Conservation (phyloP, 2,888 invertebrate genomes). For the Eristalinus aeneus region DNA sequence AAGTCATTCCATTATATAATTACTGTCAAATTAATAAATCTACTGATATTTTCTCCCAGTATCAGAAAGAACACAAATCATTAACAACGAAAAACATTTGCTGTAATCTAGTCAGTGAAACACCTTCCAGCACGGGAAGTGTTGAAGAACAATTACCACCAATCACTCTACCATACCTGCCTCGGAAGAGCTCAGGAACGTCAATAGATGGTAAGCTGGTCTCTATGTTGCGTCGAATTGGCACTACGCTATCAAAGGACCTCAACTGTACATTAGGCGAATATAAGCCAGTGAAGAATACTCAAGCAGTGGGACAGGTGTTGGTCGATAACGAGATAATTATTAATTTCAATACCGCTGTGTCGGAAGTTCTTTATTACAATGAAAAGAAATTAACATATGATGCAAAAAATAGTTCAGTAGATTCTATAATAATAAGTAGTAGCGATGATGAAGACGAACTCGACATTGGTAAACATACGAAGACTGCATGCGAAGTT, state of each 20-base stretch:
- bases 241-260: conserved; percentile 77
- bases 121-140: conserved; percentile 6
- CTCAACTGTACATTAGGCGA: conserved; percentile 1
- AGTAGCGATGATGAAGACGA: conserved; percentile 64
- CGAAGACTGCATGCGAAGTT: neutral
- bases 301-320: conserved; percentile 75
- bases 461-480: conserved; percentile 3
- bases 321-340: conserved; percentile 78
- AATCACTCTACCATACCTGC: conserved; percentile 37
- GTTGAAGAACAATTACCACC: conserved; percentile 23
- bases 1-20: conserved; percentile 68
- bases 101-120: neutral
- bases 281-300: conserved; percentile 73
- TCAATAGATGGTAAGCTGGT: conserved; percentile 79
- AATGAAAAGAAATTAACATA: conserved; percentile 69
- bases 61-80: conserved; percentile 48
- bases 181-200: conserved; percentile 72
- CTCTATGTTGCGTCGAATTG: conserved; percentile 78
- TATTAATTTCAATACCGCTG: conserved; percentile 78
- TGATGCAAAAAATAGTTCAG: conserved; percentile 56
- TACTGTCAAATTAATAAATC: conserved; percentile 74
- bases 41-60: conserved; percentile 72
- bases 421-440: conserved; percentile 70
- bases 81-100: neutral
- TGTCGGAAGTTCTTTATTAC: conserved; percentile 79